A percentile compares a stretch with the other conserved stretches of the same genome.
Evolutionary conservation across 2,113 vertebrate genomes (phyloP).

Genomic region (Perccottus glenii): DNA sequence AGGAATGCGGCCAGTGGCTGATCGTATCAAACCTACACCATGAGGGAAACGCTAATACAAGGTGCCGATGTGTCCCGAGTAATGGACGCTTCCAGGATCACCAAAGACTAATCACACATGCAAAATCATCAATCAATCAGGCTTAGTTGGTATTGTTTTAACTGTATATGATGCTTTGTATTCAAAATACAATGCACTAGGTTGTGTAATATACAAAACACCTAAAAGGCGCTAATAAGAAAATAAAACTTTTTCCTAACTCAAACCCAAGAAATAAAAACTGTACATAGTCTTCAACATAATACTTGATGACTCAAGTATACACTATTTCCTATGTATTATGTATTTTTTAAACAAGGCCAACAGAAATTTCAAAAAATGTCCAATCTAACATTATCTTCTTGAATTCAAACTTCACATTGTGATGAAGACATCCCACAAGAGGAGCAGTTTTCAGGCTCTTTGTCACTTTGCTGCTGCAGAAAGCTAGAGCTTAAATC

Average conservation of each 20-base stretch:
- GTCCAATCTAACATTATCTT: not conserved
- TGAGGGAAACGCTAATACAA: not conserved
- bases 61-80: not conserved
- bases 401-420: too few species aligned
- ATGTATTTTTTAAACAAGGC: too few species aligned
- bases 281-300: too few species aligned
- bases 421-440: not conserved
- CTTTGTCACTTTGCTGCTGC: not conserved
- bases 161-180: too few species aligned
- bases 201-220: too few species aligned
- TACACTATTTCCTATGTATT: too few species aligned
- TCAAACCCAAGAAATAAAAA: too few species aligned
- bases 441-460: not conserved
- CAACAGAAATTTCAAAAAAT: not conserved
- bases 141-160: not conserved
- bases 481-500: not conserved
- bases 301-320: too few species aligned
- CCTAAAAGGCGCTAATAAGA: too few species aligned
- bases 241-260: too few species aligned
- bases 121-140: not conserved
- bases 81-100: not conserved
- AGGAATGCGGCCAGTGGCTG: constrained; percentile 26
- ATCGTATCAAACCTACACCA: constrained; percentile 12
- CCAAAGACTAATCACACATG: too few species aligned
- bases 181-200: too few species aligned